Conservation (phyloP, 1,140 invertebrate species). For the Nixonia krombeini region DNA sequence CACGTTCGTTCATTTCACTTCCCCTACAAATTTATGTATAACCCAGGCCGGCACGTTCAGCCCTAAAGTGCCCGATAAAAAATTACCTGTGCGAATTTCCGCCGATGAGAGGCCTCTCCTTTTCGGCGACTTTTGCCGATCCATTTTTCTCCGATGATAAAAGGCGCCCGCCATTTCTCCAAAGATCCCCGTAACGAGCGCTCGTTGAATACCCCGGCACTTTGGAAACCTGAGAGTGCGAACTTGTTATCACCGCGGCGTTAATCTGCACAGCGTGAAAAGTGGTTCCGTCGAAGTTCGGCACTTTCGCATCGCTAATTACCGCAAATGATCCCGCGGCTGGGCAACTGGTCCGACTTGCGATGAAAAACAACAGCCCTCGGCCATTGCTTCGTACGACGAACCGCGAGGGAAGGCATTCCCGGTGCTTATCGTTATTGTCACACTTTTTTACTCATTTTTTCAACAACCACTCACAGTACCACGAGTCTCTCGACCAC, state of each 20-base stretch:
- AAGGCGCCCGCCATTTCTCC: slow-evolving; percentile 31
- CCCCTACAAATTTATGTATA: too few relatives aligned
- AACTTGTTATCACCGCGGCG: slow-evolving; percentile 10
- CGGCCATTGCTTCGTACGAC: too few relatives aligned
- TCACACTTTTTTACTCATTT: too few relatives aligned
- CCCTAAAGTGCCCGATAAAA: too few relatives aligned
- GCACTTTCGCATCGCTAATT: slow-evolving; percentile 18
- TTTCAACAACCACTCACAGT: too few relatives aligned
- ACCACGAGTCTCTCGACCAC: too few relatives aligned
- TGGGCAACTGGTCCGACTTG: slow-evolving; percentile 27
- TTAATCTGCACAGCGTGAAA: slow-evolving; percentile 17
- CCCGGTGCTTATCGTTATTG: too few relatives aligned
- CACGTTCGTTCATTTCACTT: too few relatives aligned
- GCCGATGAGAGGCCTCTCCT: slow-evolving; percentile 46
- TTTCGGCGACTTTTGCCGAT: slow-evolving; percentile 33
- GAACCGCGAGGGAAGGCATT: too few relatives aligned
- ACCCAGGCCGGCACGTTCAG: too few relatives aligned
- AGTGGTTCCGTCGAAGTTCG: not conserved
- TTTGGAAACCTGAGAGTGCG: not conserved
- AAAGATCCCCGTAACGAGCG: slow-evolving; percentile 17
- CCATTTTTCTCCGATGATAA: slow-evolving; percentile 26
- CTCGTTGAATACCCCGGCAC: slow-evolving; percentile 29
- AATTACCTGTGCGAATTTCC: slow-evolving; percentile 49
- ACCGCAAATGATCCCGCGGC: slow-evolving; percentile 20
- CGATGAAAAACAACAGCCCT: slow-evolving; percentile 1